Evolutionary conservation across 2,797 vertebrate species (phyloP), one percentile per base, ranked within the genome.

Genomic region (Denticeps clupeoides): DNA sequence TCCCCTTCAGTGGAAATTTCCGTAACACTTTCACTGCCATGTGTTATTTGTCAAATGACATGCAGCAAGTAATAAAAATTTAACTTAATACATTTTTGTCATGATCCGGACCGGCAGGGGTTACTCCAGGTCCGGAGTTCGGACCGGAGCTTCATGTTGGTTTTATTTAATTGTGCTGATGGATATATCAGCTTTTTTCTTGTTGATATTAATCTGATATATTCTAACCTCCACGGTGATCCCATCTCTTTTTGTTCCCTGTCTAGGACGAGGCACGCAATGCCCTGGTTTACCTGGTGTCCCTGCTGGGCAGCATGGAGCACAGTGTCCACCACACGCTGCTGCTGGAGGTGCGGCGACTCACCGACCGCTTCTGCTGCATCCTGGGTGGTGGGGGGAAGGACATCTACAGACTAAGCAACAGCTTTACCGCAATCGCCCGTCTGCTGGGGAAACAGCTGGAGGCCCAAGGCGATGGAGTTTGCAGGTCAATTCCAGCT

Each of bases 381-480:
- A 72, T 94, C 31, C 60, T 96, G 68, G 88, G 89, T 1, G 64
- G 78, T 25, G 83, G 84, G 16, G 82, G 85, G 50, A 89, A 90
- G 68, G 91, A 95, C 45, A 82, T 94, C 62, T 95, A 91, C 67
- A 82, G 90, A 56, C 91, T 90, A 84, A 97, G 92, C 76, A 96
- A 93, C 81, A 94, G 89, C n/a, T 94, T 96, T 74, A 80, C 66
- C 0, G 79, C 89, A 41, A 88, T 93, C n/a, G 88, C 90, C 57
- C 74, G 74, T 28, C 81, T 92, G 45, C 82, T 97, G 0, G 63
- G 65, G 23, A 73, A 51, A 21, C 84, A 82, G 11, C 82, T 97
- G 13, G 86, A 87, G 58, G 52, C 67, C 0, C 51, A 62, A 53
- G 16, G 41, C 1, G 2, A 25, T 0, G 2, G 61, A 0, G 32